A percentile compares a stretch with the other conserved stretches of the same genome.
Conservation (phyloP, 1,140 invertebrate genomes). For the Drosophila sproati region DNA sequence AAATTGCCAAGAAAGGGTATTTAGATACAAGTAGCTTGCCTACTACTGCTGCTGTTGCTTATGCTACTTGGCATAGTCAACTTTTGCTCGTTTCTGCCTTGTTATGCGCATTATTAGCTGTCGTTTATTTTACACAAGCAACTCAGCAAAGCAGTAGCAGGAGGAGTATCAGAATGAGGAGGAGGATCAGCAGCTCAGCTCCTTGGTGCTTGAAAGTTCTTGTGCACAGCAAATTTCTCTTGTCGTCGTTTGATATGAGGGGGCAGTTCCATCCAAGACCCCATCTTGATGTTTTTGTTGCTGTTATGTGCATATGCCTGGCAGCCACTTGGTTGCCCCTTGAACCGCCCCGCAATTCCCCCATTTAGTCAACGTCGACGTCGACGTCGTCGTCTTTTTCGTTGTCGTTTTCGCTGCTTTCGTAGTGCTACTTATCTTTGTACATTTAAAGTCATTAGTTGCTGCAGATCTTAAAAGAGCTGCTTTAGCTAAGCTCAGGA, state of each 20-base stretch:
- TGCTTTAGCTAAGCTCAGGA: slow-evolving; percentile 19
- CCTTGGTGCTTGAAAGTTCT: slow-evolving; percentile 42
- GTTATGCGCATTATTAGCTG: slow-evolving; percentile 80
- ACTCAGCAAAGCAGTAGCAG: slow-evolving; percentile 20
- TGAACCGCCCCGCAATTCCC: slow-evolving; percentile 8
- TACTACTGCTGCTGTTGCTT: slow-evolving; percentile 9
- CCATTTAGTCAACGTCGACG: neutral
- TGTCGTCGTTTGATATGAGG: slow-evolving; percentile 60
- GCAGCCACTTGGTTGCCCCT: slow-evolving; percentile 32
- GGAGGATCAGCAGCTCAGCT: slow-evolving; percentile 11
- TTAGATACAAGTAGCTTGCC: slow-evolving; percentile 38
- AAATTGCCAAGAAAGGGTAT: slow-evolving; percentile 9
- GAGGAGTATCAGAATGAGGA: slow-evolving; percentile 23
- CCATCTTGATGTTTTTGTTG: neutral
- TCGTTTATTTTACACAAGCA: slow-evolving; percentile 77
- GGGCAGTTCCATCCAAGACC: slow-evolving; percentile 1
- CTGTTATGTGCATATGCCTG: slow-evolving; percentile 42
- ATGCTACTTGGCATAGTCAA: slow-evolving; percentile 27
- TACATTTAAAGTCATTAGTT: slow-evolving; percentile 79
- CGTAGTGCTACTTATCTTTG: slow-evolving; percentile 67
- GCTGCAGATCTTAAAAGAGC: slow-evolving; percentile 51
- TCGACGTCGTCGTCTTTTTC: slow-evolving; percentile 4
- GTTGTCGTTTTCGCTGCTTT: slow-evolving; percentile 32
- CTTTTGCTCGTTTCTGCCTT: slow-evolving; percentile 54
- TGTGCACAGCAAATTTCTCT: slow-evolving; percentile 69